A percentile compares a stretch with the other conserved stretches of the same genome.
These are phyloP conservation scores for Drosophila crucigera DNA, from an alignment of 2,888 invertebrate genomes.

Conservation along the genomic window DNA sequence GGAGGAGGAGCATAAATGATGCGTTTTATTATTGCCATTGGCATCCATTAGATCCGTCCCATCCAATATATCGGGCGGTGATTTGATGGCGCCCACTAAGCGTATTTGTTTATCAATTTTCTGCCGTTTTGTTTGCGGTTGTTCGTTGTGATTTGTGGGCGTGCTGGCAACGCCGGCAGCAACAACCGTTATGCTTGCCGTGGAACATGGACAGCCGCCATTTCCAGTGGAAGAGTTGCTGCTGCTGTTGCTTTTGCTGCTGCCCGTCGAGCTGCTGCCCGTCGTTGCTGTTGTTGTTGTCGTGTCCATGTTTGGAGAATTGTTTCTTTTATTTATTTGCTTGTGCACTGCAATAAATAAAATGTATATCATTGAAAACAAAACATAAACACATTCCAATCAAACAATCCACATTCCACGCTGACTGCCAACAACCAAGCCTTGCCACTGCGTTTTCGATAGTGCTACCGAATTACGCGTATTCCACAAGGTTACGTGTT, in stretches of 20 bases:
- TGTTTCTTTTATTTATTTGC: constrained; percentile 26
- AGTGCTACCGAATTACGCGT: constrained; percentile 84
- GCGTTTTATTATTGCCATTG: constrained; percentile 69
- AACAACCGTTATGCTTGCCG: constrained; percentile 7
- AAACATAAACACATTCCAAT: constrained; percentile 16
- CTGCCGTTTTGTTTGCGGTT: constrained; percentile 94
- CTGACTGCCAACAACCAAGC: constrained; percentile 34
- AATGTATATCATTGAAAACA: constrained; percentile 15
- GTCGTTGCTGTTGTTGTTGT: constrained; percentile 26
- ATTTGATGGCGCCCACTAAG: constrained; percentile 46
- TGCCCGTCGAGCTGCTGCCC: constrained; percentile 30
- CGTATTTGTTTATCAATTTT: constrained; percentile 87
- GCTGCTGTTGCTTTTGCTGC: constrained; percentile 22
- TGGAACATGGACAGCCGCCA: constrained; percentile 49
- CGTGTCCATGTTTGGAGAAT: constrained; percentile 60
- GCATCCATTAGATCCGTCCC: constrained; percentile 55
- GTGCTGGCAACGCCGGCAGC: constrained; percentile 16
- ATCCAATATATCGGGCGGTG: constrained; percentile 75
- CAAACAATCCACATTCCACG: neutral
- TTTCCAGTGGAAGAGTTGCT: constrained; percentile 23
- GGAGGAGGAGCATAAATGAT: constrained; percentile 78
- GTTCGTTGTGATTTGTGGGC: constrained; percentile 87
- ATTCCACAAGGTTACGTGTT: constrained; percentile 85
- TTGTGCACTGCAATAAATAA: constrained; percentile 46
- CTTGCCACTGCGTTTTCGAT: constrained; percentile 48